Evolutionary conservation across 2,113 vertebrate genomes (phyloP).

Genomic region (Xiphophorus hellerii): DNA sequence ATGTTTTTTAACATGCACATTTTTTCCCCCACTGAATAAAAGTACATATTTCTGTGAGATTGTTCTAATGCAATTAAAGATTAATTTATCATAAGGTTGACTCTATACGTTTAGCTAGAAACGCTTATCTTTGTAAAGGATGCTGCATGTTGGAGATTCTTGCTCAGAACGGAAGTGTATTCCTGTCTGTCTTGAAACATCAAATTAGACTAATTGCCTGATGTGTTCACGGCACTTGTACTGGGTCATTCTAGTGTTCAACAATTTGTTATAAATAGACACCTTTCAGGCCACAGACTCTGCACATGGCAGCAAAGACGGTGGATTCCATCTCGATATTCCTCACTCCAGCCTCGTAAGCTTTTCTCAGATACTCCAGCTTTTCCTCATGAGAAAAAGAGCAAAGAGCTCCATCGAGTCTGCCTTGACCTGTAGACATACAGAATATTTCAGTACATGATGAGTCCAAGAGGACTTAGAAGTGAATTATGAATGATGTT

Average conservation of each 20-base stretch:
- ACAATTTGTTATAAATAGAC: not conserved
- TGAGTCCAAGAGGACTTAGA: not conserved
- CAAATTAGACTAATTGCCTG: not conserved
- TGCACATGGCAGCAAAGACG: slow-evolving; percentile 87
- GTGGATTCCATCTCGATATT: slow-evolving; percentile 93
- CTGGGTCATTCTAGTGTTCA: not conserved
- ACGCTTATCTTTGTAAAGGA: not conserved
- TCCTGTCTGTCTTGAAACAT: not conserved
- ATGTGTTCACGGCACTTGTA: not conserved
- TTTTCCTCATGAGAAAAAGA: slow-evolving; percentile 89
- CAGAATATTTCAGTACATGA: slow-evolving; percentile 12
- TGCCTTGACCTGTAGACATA: slow-evolving; percentile 81
- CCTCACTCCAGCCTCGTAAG: slow-evolving; percentile 80
- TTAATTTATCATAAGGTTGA: not conserved
- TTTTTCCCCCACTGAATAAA: too few species aligned
- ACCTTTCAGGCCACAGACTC: slow-evolving; percentile 88
- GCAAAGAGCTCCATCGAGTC: slow-evolving; percentile 86
- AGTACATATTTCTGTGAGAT: too few species aligned
- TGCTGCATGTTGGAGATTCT: not conserved
- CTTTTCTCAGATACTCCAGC: slow-evolving; percentile 85
- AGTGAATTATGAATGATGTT: not conserved
- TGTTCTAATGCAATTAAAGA: not conserved
- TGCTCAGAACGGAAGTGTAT: not conserved
- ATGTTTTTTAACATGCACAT: not conserved
- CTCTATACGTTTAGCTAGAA: too few species aligned